Conservation (phyloP, 2,113 vertebrate genomes). For the Dolichotis patagonum region DNA sequence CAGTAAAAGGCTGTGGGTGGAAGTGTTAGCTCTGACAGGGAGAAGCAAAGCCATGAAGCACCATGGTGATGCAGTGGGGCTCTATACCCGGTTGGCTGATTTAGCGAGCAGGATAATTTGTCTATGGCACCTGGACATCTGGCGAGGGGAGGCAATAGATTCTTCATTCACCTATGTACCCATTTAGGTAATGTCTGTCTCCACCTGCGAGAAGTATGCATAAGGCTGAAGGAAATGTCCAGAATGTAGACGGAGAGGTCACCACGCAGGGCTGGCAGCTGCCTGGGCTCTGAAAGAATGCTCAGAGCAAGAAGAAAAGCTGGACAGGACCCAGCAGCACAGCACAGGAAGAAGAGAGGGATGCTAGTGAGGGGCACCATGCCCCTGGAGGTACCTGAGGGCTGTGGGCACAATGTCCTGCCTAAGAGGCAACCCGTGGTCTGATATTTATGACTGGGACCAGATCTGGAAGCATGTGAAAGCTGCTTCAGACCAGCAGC, state of each 20-base stretch:
- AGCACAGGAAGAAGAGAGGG: too few relatives aligned
- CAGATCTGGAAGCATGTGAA: neutral
- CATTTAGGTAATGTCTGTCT: neutral
- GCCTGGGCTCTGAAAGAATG: neutral
- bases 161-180: rapidly evolving
- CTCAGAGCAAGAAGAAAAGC: neutral
- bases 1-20: neutral
- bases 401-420: neutral
- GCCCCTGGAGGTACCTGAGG: neutral
- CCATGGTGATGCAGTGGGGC: too few relatives aligned
- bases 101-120: neutral
- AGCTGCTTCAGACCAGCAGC: neutral
- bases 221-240: neutral
- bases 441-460: neutral
- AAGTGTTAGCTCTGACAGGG: neutral
- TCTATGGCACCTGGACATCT: neutral
- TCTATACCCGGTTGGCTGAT: neutral
- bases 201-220: too few relatives aligned
- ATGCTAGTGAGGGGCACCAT: rapidly evolving
- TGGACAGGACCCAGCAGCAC: neutral
- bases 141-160: rapidly evolving
- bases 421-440: neutral
- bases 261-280: neutral
- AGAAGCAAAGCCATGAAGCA: neutral
- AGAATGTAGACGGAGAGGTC: neutral